Evolutionary conservation across 2,797 vertebrate genomes (phyloP).

Genomic region (Mus minutoides): DNA sequence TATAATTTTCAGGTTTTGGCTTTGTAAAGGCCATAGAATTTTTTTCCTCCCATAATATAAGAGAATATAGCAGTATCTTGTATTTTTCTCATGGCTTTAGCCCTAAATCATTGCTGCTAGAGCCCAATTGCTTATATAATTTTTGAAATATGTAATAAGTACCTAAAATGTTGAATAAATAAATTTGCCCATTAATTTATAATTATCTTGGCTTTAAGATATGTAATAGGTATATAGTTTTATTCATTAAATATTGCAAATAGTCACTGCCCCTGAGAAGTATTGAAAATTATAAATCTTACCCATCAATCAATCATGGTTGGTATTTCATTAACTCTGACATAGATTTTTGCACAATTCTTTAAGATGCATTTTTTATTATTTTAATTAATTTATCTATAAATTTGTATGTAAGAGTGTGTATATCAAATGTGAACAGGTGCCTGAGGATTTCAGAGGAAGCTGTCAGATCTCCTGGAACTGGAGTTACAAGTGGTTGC

Average conservation of each 20-base stretch:
- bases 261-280: neutral
- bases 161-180: neutral
- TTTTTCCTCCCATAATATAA: neutral
- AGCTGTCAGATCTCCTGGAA: neutral
- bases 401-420: neutral
- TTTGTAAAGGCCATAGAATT: neutral
- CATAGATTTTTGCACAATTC: neutral
- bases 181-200: neutral
- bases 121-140: neutral
- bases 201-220: neutral
- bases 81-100: neutral
- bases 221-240: neutral
- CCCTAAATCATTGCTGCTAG: neutral
- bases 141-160: neutral
- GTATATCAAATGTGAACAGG: neutral
- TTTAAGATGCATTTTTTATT: neutral
- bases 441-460: neutral
- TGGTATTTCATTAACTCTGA: neutral
- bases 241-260: slow-evolving; percentile 37
- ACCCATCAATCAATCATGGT: neutral
- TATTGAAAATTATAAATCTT: slow-evolving; percentile 4
- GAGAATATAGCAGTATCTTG: neutral
- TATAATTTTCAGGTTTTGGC: neutral
- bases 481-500: neutral
- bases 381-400: neutral